These are phyloP conservation scores for Lycodopsis pacificus DNA, from an alignment of 2,797 vertebrate genomes.

Conservation along the genomic window DNA sequence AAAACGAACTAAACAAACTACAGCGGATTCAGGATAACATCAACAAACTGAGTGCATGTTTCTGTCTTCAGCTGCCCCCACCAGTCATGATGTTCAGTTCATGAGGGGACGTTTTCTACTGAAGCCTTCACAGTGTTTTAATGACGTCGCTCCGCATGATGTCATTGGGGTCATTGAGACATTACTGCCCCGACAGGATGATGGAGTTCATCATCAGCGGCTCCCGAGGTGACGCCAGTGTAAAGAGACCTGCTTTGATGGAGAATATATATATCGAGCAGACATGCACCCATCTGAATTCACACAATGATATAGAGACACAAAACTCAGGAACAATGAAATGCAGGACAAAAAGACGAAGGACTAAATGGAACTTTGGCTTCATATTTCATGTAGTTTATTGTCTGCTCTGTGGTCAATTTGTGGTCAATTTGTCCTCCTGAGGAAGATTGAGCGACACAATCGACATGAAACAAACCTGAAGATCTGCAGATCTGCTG, in stretches of 20 bases:
- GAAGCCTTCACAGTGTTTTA: not conserved
- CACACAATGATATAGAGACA: not conserved
- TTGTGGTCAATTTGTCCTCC: not conserved
- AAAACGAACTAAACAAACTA: not conserved
- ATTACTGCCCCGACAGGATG: conserved; percentile 11
- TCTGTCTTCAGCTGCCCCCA: not conserved
- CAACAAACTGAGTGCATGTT: not conserved
- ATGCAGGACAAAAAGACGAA: not conserved
- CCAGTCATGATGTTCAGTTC: not conserved
- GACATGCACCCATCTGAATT: too few relatives aligned
- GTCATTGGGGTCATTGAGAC: conserved; percentile 1
- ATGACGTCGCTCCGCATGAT: conserved; percentile 1
- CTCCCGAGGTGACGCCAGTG: not conserved
- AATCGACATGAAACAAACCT: not conserved
- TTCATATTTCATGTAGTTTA: not conserved
- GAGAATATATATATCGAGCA: not conserved
- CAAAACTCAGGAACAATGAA: not conserved
- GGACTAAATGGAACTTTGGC: not conserved
- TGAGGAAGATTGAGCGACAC: not conserved
- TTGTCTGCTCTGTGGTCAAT: not conserved
- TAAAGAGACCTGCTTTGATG: not conserved
- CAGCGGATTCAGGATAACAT: not conserved
- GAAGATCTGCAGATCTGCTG: not conserved
- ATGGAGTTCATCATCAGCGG: conserved; percentile 2
- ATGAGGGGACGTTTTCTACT: not conserved